Base-by-base conservation (phyloP, 2,888 invertebrate species). In the Chymomyza procnemis region DNA sequence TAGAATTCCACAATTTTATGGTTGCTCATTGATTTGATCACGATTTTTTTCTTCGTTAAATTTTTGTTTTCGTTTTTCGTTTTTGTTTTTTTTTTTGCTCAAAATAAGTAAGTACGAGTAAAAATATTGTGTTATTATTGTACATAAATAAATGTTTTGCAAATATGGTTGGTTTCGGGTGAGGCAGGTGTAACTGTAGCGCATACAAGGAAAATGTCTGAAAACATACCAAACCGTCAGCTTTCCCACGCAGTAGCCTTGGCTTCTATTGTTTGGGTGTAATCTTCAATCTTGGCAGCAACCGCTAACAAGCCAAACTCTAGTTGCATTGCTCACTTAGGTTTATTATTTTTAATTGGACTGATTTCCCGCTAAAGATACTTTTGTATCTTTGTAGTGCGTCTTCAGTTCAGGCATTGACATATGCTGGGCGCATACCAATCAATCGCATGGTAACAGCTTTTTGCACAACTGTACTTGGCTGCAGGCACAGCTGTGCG, bases 341-440 rank as follows among this genome's bases (percentile, higher is more conserved):
- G 86, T 83, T 83, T 83, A 83, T 83, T 83, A 83, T 85, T 83
- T 83, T 83, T 83, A 83, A 83, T 83, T 83, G 83, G 83, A 83
- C 83, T 83, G 83, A 83, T 83, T 87, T 85, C 75, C 69, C 76
- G 83, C 85, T 76, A 76, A 55, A 87, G 83, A 83, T 83, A 83
- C 83, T 79, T 81, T 83, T 83, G 86, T 83, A 80, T 83, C 5
- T 84, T 81, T 66, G 72, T 64, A 64, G 47, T 69, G 77, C 68
- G 67, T 72, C 63, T 41, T 12, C 34, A 41, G 34, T 41, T 41
- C n/a, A n/a, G 34, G 9, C 69, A 59, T 71, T 85, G 83, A 80
- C 80, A 80, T 80, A 85, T 80, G 80, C 79, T 68, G 67, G 67
- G 72, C 75, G 18, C 73, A 69, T n/a, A 18, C 70, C 80, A 81